Evolutionary conservation across 2,797 vertebrate species (phyloP).

Genomic region (Cirrhinus mrigala): DNA sequence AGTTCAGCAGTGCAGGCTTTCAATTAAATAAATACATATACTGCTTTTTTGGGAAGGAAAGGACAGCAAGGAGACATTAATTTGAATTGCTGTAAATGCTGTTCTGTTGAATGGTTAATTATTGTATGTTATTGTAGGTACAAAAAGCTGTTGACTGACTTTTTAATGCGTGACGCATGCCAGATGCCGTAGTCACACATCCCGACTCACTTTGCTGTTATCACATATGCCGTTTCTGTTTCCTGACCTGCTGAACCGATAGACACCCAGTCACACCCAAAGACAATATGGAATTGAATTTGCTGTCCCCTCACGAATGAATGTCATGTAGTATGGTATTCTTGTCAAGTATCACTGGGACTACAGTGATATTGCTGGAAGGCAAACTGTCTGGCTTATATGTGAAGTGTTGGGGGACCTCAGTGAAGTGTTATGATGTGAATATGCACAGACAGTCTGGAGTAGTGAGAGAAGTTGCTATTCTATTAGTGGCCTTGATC

Average conservation of each 20-base stretch:
- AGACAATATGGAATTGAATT: conserved; percentile 11
- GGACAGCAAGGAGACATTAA: neutral
- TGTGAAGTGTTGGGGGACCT: conserved; percentile 37
- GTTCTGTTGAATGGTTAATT: too few relatives aligned
- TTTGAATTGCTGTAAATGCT: too few relatives aligned
- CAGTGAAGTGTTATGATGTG: conserved; percentile 51
- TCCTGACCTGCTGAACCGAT: neutral
- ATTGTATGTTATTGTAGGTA: too few relatives aligned
- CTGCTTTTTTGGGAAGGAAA: neutral
- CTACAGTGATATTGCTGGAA: conserved; percentile 43
- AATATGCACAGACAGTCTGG: conserved; percentile 45
- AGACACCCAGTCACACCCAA: neutral
- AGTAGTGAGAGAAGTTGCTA: conserved; percentile 13
- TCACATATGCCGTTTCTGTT: neutral
- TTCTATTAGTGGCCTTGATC: conserved; percentile 37
- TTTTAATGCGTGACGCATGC: too few relatives aligned
- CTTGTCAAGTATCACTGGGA: conserved; percentile 28
- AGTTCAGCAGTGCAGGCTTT: neutral
- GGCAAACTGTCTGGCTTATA: conserved; percentile 45
- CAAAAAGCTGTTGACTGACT: too few relatives aligned
- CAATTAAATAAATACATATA: neutral
- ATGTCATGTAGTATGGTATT: conserved; percentile 8
- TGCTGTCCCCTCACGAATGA: conserved; percentile 19
- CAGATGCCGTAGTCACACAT: neutral
- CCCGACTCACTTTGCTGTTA: neutral